Evolutionary conservation across 2,113 vertebrate genomes (phyloP).

Genomic region (Edolisoma coerulescens): DNA sequence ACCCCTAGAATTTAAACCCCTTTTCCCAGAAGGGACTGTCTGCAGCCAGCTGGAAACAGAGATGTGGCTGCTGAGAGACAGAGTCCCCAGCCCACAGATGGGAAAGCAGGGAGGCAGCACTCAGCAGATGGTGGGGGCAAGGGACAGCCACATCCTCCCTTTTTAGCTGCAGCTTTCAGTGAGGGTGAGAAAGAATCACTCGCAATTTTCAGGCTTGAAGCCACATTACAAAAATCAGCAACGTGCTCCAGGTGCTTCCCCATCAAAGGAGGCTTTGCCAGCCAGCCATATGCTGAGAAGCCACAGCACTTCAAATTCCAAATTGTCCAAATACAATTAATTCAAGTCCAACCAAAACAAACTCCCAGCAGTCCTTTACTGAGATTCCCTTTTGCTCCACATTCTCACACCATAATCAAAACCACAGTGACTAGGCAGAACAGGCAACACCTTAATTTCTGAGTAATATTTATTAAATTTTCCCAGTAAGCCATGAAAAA

Average conservation of each 20-base stretch:
- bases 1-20: not conserved
- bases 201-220: not conserved
- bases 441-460: not conserved
- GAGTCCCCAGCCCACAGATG: not conserved
- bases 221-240: not conserved
- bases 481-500: not conserved
- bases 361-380: not conserved
- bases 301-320: not conserved
- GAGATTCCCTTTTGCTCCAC: not conserved
- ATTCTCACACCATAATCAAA: not conserved
- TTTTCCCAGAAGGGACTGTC: not conserved
- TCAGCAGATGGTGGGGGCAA: conserved; percentile 37
- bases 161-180: not conserved
- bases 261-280: not conserved
- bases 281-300: not conserved
- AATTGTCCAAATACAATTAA: not conserved
- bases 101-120: not conserved
- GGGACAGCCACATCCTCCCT: not conserved
- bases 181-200: not conserved
- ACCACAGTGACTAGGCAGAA: not conserved
- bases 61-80: not conserved
- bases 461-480: not conserved
- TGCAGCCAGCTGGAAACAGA: conserved; percentile 22
- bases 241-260: not conserved
- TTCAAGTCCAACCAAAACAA: not conserved